A percentile compares a stretch with the other conserved stretches of the same genome.
Conservation (phyloP, 1,140 invertebrate genomes). For the Tetramorium simillimum region DNA sequence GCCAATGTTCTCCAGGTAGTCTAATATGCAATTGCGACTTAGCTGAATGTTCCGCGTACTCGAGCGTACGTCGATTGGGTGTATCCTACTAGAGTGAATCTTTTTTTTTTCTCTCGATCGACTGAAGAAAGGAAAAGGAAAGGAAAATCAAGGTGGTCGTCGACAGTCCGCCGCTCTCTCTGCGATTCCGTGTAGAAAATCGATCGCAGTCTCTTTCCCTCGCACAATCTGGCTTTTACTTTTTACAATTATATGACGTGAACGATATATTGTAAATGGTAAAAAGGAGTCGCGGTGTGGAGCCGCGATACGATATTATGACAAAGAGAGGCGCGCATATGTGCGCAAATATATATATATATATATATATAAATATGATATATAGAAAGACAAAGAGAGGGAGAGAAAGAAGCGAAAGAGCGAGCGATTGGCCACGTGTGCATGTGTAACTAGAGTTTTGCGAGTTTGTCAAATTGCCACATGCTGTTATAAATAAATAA, state of each 20-base stretch:
- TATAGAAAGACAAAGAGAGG: slow-evolving; percentile 27
- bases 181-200: slow-evolving; percentile 38
- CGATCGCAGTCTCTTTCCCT: slow-evolving; percentile 60
- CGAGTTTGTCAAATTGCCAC: slow-evolving; percentile 44
- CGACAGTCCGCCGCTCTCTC: slow-evolving; percentile 8
- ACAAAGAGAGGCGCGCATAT: slow-evolving; percentile 57
- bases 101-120: slow-evolving; percentile 50
- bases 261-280: slow-evolving; percentile 66
- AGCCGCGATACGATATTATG: slow-evolving; percentile 52
- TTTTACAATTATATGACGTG: slow-evolving; percentile 32
- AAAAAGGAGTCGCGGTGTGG: slow-evolving; percentile 54
- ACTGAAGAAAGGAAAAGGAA: slow-evolving; percentile 30
- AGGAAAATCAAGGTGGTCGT: neutral
- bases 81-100: slow-evolving; percentile 13
- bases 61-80: slow-evolving; percentile 21
- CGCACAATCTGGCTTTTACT: slow-evolving; percentile 32
- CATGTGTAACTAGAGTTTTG: slow-evolving; percentile 39
- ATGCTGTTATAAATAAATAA: slow-evolving; percentile 58
- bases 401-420: slow-evolving; percentile 37
- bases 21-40: slow-evolving; percentile 38
- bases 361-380: slow-evolving; percentile 55
- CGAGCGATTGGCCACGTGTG: slow-evolving; percentile 36
- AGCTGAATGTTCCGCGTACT: slow-evolving; percentile 35
- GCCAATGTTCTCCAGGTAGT: neutral
- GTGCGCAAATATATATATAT: slow-evolving; percentile 56